Base-by-base conservation (phyloP, 2,797 vertebrate species). In the Parambassis ranga region DNA sequence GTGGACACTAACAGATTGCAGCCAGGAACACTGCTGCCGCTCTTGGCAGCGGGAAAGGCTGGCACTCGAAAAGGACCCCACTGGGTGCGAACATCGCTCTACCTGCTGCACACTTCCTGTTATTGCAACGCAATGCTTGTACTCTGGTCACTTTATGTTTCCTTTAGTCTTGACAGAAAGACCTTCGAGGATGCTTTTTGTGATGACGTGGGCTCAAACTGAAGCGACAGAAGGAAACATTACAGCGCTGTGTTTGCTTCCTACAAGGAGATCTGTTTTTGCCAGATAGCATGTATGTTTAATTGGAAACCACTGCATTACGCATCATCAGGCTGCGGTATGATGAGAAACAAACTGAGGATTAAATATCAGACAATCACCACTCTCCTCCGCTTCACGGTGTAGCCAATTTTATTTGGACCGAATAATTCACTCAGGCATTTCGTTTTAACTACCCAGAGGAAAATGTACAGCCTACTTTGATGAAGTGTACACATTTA, bases 1-100 rank as follows among this genome's bases (percentile, higher is more conserved):
- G 81, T 80, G 84, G 74, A 89, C 79, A 83, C 75, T 84, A 84
- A 89, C 82, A 79, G 77, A 90, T 86, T 69, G 66, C 87, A 87
- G 84, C 79, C 83, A 80, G 82, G 81, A 90, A 80, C 67, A 24
- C 69, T 69, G 77, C 75, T 79, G 75, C 71, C 32, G 82, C 64
- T 85, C 79, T 75, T 83, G 86, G 84, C 84, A 77, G 61, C 7
- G 58, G 38, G 36, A 35, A 71, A 67, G 1, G 56, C 58, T 71
- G 77, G 83, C 65, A 78, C 71, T 46, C 24, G 20, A 51, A 52
- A 66, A 49, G 69, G 69, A 70, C 65, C 68, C 39, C 38, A 71
- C 70, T 31, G 71, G 56, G 63, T 61, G 60, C 35, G 4, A 83
- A 76, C 64, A 63, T 53, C 13, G 32, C 57, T 51, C 58, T 85